phyloP scores from a whole-genome alignment of 2,113 vertebrate species.

The Herpetotheres cachinnans region DNA sequence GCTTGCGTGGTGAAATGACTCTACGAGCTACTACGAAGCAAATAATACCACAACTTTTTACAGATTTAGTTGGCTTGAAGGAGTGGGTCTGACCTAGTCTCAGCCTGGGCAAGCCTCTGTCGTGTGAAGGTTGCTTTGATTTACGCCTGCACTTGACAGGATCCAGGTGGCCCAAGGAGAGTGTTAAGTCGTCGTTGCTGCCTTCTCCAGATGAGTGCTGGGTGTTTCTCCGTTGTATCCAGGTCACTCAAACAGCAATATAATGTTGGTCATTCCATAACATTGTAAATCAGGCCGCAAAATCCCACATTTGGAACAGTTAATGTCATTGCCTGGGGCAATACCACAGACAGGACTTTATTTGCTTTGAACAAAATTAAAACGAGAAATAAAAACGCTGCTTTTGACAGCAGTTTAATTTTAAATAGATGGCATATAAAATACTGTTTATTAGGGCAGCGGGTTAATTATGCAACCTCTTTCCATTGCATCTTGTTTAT shows the following conservation, averaged over 20 bases:
- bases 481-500: constrained; percentile 37
- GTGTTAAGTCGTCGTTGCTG: fast-evolving
- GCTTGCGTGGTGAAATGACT: fast-evolving
- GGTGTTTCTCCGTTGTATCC: not conserved
- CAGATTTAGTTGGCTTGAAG: not conserved
- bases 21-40: not conserved
- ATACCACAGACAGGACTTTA: not conserved
- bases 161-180: constrained; percentile 7
- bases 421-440: constrained; percentile 16
- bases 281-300: not conserved
- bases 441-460: not conserved
- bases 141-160: not conserved
- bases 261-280: not conserved
- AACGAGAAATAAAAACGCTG: not conserved
- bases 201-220: fast-evolving
- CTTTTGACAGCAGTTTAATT: constrained; percentile 26
- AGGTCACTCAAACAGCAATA: not conserved
- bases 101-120: not conserved
- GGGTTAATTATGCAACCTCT: constrained; percentile 31
- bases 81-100: not conserved
- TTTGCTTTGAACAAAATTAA: constrained; percentile 43
- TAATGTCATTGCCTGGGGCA: not conserved
- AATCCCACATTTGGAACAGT: not conserved
- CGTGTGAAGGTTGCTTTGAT: not conserved
- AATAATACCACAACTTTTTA: not conserved